Evolutionary conservation across 2,113 vertebrate species (phyloP), one percentile per base, ranked within the genome.

Genomic region (Pipa parva): DNA sequence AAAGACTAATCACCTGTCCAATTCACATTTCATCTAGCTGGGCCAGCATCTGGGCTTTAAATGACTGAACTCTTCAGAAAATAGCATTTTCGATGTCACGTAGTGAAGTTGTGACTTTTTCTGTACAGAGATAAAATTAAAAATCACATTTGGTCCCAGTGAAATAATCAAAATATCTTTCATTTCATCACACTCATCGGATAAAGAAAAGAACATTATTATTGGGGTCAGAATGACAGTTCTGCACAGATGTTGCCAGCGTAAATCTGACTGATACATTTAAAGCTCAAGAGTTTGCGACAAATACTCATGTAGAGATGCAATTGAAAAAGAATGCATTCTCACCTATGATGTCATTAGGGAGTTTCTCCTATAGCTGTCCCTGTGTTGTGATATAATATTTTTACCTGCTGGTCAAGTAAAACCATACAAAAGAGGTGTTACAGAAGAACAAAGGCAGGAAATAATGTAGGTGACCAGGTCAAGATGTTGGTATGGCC

Each of bases 11-110:
- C 54, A 67, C 63, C 54, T 58, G 49, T 42, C 28, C 28, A 58
- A 33, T 58, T 58, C 54, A 67, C 54, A 58, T 67, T 42, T 67
- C 54, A 67, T 67, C 63, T 67, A 67, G 63, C 63, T 67, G 52
- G 63, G 52, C 63, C 55, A 49, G 63, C 63, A 67, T 67, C 63
- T 67, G 63, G 39, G 63, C n/a, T 49, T 25, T 67, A 67, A 67
- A 67, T 58, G 54, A 67, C 54, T 67, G 57, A 29, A 58, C 39
- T 58, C 49, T 22, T 58, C 36, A 58, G 58, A 55, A 67, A 67
- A 67, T 67, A 9, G 54, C 49, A 67, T 67, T 67, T 67, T 58
- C 63, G 37, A 49, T 67, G 63, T 67, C 37, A 67, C 31, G 36
- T 55, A 67, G 63, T 58, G 63, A 67, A 58, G 31, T 46, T 67